Percentiles rank a stretch among this genome's conserved stretches.
These are phyloP conservation scores for Drosophila fuyamai DNA, from an alignment of 1,140 invertebrate genomes.

Conservation along the genomic window DNA sequence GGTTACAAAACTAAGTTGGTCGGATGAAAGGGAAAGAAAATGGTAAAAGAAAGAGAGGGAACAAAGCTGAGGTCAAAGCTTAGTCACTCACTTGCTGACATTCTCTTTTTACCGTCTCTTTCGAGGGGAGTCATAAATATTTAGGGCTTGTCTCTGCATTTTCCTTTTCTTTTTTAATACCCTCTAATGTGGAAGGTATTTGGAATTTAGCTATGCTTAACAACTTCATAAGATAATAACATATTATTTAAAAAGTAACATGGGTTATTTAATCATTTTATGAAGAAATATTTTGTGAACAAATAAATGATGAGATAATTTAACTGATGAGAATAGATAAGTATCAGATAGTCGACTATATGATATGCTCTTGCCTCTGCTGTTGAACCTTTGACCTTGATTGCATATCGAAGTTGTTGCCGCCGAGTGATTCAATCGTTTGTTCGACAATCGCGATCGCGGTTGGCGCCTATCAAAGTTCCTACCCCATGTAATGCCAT, in stretches of 20 bases:
- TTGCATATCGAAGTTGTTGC: slow-evolving; percentile 24
- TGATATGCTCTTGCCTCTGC: not conserved
- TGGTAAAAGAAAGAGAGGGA: not conserved
- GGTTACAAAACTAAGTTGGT: slow-evolving; percentile 45
- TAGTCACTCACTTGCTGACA: slow-evolving; percentile 30
- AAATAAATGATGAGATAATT: no score
- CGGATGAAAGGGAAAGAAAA: not conserved
- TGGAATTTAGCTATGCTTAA: no score
- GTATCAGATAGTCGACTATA: not conserved
- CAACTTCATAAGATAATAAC: no score
- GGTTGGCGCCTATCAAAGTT: slow-evolving; percentile 27
- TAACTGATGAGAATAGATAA: not conserved
- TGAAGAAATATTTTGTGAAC: no score
- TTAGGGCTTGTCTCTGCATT: slow-evolving; percentile 6
- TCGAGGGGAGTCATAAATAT: slow-evolving; percentile 25
- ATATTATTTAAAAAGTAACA: no score
- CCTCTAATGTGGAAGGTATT: not conserved
- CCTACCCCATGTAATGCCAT: slow-evolving; percentile 30
- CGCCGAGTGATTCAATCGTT: slow-evolving; percentile 28
- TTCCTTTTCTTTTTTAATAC: slow-evolving; percentile 10
- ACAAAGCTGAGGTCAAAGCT: slow-evolving; percentile 25
- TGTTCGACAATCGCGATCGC: slow-evolving; percentile 16
- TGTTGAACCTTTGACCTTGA: slow-evolving; percentile 34
- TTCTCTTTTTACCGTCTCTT: slow-evolving; percentile 23
- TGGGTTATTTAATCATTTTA: no score